A percentile compares a stretch with the other conserved stretches of the same genome.
Evolutionary conservation across 2,797 vertebrate species (phyloP).

Genomic region (Tapirus indicus): DNA sequence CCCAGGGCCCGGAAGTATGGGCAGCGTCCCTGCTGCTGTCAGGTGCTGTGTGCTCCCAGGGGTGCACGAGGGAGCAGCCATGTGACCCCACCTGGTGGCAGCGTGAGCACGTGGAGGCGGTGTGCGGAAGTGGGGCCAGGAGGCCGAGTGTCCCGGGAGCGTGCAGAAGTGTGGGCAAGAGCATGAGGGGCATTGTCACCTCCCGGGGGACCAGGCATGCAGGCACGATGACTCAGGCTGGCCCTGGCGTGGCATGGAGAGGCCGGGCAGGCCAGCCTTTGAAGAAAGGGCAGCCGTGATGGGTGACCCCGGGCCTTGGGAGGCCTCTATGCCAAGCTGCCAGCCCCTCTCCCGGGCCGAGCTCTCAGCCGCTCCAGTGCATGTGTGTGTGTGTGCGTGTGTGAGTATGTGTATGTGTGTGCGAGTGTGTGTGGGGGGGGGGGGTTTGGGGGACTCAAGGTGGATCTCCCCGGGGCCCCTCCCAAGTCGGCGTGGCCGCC

Average conservation of each 20-base stretch:
- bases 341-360: fast-evolving
- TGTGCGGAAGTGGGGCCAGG: fast-evolving
- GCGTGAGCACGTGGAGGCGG: not conserved
- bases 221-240: not conserved
- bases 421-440: fast-evolving
- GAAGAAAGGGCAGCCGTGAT: not conserved
- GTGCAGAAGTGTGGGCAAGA: fast-evolving
- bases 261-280: not conserved
- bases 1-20: fast-evolving
- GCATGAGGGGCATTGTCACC: fast-evolving
- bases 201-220: not conserved
- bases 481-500: too few species aligned
- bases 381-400: too few species aligned
- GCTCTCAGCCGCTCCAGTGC: too few species aligned
- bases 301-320: not conserved
- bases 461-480: not conserved
- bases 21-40: not conserved
- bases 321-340: not conserved
- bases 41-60: too few species aligned
- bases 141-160: not conserved
- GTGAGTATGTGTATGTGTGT: not conserved
- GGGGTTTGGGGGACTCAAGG: not conserved
- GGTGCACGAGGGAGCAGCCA: fast-evolving
- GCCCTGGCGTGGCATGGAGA: not conserved
- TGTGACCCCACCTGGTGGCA: not conserved